Base-by-base conservation (phyloP, 2,888 invertebrate species). In the Apomyelois bistriatella region DNA sequence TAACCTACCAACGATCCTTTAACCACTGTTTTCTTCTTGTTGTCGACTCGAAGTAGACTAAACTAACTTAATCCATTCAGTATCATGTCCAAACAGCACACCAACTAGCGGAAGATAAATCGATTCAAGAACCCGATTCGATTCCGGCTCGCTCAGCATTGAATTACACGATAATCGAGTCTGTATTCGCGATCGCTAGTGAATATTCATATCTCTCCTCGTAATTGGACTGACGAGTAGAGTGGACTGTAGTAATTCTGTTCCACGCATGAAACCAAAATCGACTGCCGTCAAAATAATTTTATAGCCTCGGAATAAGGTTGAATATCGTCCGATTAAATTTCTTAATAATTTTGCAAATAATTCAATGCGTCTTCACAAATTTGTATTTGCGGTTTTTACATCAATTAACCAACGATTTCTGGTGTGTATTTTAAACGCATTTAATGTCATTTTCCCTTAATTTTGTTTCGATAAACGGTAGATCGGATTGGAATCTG, bases 171-270 rank as follows among this genome's bases (percentile, higher is more conserved):
- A 74, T 79, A 80, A 81, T 81, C 78, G 76, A 78, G 72, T 82
- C 71, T 64, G 76, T 70, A 72, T 77, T 74, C 75, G 66, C 76
- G 75, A 74, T 75, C 68, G 59, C 70, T 70, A 74, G 70, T 79
- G 79, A 82, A 84, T 84, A 83, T 84, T 84, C 82, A 82, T 78
- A 72, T 72, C 73, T 74, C 77, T 82, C 76, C 72, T 70, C 66
- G 75, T 83, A 84, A 85, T 84, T 84, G 81, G 78, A 80, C 70
- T 70, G 71, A 69, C 73, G 74, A 76, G 70, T 73, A 72, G 77
- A 70, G 72, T 68, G 70, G 70, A 68, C 72, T 66, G 69, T 68
- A 65, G 67, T 69, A 65, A 67, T 68, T 57, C 63, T 65, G 67
- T 63, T 66, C 64, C 56, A 65, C 40, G 56, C 53, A 41, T 52